Evolutionary conservation across 2,888 invertebrate species (phyloP).

Genomic region (Petrolisthes manimaculis): DNA sequence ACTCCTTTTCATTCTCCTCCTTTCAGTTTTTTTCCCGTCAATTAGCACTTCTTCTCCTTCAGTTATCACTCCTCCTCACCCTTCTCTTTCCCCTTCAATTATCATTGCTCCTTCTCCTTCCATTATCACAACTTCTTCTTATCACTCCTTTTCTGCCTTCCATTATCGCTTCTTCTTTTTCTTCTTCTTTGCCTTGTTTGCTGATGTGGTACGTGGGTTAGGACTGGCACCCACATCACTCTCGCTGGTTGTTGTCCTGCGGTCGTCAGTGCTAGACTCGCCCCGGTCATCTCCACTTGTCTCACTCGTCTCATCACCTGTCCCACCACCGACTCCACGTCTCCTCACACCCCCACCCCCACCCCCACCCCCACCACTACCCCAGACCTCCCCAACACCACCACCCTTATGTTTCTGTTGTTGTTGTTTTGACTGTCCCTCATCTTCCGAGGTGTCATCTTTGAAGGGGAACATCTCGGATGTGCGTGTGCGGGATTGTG

Average conservation of each 20-base stretch:
- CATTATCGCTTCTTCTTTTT: constrained; percentile 59
- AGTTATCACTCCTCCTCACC: neutral
- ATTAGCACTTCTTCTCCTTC: too few species aligned
- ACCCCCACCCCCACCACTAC: neutral
- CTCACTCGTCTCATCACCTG: constrained; percentile 45
- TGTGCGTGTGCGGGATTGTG: constrained; percentile 19
- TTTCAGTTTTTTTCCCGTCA: too few species aligned
- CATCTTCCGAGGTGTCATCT: constrained; percentile 55
- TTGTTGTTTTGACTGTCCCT: constrained; percentile 20
- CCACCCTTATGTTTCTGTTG: neutral
- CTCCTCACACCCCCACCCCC: constrained; percentile 20
- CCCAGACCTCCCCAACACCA: neutral
- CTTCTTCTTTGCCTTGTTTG: constrained; percentile 55
- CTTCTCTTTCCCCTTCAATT: neutral
- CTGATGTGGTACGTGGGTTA: constrained; percentile 40
- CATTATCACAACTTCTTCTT: neutral
- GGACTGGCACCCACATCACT: constrained; percentile 60
- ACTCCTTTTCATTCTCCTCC: too few species aligned
- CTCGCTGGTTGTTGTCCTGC: constrained; percentile 53
- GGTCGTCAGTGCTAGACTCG: constrained; percentile 53
- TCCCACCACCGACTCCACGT: constrained; percentile 31
- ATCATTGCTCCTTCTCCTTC: neutral
- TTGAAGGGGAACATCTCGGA: constrained; percentile 62
- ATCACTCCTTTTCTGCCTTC: neutral
- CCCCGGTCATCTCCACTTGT: constrained; percentile 57